Conservation (phyloP, 2,797 vertebrate species). For the Orestias chungarensis region DNA sequence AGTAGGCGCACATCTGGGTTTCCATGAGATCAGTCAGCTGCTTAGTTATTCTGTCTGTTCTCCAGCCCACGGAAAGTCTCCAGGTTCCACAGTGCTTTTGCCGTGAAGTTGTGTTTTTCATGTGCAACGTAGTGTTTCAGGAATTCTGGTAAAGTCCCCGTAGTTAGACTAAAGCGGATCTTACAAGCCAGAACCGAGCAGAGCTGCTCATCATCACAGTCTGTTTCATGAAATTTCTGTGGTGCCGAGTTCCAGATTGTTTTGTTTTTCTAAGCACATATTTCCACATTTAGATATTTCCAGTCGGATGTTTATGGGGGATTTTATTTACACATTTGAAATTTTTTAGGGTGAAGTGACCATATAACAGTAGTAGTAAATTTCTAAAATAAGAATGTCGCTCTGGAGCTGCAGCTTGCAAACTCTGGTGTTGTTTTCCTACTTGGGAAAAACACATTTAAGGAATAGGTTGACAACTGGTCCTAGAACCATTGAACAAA, state of each 20-base stretch:
- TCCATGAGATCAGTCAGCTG: slow-evolving; percentile 32
- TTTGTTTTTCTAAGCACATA: background rate
- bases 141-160: slow-evolving; percentile 36
- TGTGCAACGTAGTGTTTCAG: slow-evolving; percentile 51
- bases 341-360: background rate
- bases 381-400: too few species aligned
- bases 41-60: slow-evolving; percentile 45
- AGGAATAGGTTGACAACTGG: background rate
- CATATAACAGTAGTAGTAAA: background rate
- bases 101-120: slow-evolving; percentile 47
- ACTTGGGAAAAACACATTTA: background rate
- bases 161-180: background rate
- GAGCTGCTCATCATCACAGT: background rate
- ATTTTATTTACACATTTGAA: background rate
- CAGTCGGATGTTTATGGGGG: background rate
- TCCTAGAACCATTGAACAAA: background rate
- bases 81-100: slow-evolving; percentile 31
- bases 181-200: background rate
- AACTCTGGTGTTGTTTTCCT: background rate
- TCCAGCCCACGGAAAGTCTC: slow-evolving; percentile 44
- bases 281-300: background rate
- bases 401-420: background rate
- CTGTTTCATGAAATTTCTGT: too few species aligned
- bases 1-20: slow-evolving; percentile 48
- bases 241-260: background rate